Evolutionary conservation across 2,888 invertebrate species (phyloP).

Genomic region (Volucella inflata): DNA sequence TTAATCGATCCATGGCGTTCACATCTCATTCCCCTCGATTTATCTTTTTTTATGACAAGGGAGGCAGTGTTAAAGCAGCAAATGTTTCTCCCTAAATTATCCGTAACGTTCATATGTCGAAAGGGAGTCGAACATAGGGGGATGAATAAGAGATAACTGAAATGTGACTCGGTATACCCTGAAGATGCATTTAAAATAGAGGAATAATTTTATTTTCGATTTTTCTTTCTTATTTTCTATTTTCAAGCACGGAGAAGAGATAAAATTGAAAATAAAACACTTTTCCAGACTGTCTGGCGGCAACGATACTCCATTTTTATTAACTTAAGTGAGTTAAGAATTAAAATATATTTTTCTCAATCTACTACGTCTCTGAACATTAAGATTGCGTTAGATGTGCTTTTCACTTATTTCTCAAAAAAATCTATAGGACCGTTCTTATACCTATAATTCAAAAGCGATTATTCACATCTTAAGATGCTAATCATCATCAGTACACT

Average conservation of each 20-base stretch:
- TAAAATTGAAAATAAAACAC: slow-evolving; percentile 67
- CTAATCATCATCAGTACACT: too few species aligned
- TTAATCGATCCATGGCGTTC: slow-evolving; percentile 67
- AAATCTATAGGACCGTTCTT: too few species aligned
- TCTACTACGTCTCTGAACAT: too few species aligned
- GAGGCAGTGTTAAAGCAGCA: slow-evolving; percentile 5
- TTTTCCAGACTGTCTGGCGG: slow-evolving; percentile 71
- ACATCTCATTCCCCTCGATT: slow-evolving; percentile 68
- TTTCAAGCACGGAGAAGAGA: slow-evolving; percentile 17
- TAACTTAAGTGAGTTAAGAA: not conserved
- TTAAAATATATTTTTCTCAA: slow-evolving; percentile 7
- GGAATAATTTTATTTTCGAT: not conserved
- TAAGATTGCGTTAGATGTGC: too few species aligned
- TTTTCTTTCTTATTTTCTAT: slow-evolving; percentile 1
- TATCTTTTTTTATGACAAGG: slow-evolving; percentile 27
- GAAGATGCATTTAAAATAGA: slow-evolving; percentile 56
- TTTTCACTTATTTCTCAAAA: too few species aligned
- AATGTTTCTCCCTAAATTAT: slow-evolving; percentile 59
- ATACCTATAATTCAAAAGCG: too few species aligned
- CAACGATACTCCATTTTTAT: not conserved
- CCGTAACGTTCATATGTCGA: slow-evolving; percentile 20
- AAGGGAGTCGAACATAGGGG: not conserved
- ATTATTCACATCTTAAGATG: too few species aligned
- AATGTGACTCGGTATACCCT: slow-evolving; percentile 52
- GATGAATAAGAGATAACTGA: slow-evolving; percentile 25